Evolutionary conservation across 2,888 invertebrate species (phyloP).

Genomic region (Patella pellucida): DNA sequence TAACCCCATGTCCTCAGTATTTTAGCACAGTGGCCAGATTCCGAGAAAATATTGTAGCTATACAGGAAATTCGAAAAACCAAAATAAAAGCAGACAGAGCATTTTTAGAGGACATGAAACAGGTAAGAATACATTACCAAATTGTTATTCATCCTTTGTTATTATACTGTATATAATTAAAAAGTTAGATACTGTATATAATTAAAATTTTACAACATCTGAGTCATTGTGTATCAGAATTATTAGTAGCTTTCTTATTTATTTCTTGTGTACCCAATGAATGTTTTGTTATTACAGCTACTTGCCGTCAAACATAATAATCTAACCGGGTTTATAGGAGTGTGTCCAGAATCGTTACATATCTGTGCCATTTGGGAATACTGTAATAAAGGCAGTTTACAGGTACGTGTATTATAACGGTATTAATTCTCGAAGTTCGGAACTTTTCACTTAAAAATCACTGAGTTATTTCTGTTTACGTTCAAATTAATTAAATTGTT

Average conservation of each 20-base stretch:
- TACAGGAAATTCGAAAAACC: constrained; percentile 54
- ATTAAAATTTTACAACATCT: too few species aligned
- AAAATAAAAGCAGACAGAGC: constrained; percentile 55
- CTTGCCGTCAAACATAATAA: constrained; percentile 59
- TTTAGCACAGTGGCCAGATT: constrained; percentile 52
- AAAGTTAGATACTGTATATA: too few species aligned
- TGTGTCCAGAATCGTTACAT: constrained; percentile 53
- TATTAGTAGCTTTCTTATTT: too few species aligned
- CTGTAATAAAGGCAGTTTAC: constrained; percentile 61
- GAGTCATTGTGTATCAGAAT: too few species aligned
- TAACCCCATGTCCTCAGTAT: constrained; percentile 14
- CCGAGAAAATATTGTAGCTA: constrained; percentile 52
- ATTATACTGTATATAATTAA: too few species aligned
- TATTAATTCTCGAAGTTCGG: too few species aligned
- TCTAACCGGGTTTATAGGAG: constrained; percentile 57
- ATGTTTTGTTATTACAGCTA: constrained; percentile 44
- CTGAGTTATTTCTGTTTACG: too few species aligned
- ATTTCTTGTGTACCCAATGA: background rate
- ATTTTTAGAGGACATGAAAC: constrained; percentile 57
- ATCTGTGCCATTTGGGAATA: constrained; percentile 64
- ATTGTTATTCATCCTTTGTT: too few species aligned
- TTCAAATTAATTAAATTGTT: too few species aligned
- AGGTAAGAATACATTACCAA: constrained; percentile 39
- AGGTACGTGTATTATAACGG: constrained; percentile 38
- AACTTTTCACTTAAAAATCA: too few species aligned